Base-by-base conservation (phyloP, 2,113 vertebrate species). In the Bos indicus region DNA sequence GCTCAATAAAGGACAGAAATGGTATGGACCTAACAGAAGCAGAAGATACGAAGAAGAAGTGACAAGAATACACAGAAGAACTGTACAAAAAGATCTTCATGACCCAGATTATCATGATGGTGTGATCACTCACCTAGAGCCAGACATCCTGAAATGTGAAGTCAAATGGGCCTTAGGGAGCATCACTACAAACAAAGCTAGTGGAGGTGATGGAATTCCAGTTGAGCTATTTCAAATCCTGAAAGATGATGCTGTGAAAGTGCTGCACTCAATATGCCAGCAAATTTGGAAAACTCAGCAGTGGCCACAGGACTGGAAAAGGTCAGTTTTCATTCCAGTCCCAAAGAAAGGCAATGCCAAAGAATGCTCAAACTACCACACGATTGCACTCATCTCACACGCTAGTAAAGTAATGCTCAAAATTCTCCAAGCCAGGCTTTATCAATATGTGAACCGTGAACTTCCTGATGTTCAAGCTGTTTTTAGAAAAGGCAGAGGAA, bases 381-480 rank as follows among this genome's bases (percentile, higher is more conserved):
- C 30, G 8, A 17, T 17, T 64, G 30, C 3, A 64, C 14, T 33
- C 30, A 33, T 33, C 30, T 64, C 60, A 64, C 60, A 64, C 0
- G 0, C 30, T 64, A 33, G 3, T 33, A 64, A 64, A 33, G 30
- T 64, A 33, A 33, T 64, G 60, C 60, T 64, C 60, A 33, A 33
- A 64, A 33, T 64, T 64, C 60, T 64, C 30, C 6, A 64, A 64
- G 30, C 60, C 16, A 64, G 60, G 30, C 15, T 64, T 64, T 3
- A 16, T 0, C 30, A 64, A 64, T 64, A 33, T 0, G 6, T 4
- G 60, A 64, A 64, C 14, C 0, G 0, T 17, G 30, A 64, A 33
- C 60, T 64, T 64, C 15, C 60, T 17, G 60, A 64, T 64, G 30
- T 64, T 64, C 60, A 64, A 64, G 60, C 3, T 64, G 60, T 15